Evolutionary conservation across 2,113 vertebrate species (phyloP), one percentile per base, ranked within the genome.

Genomic region (Rana temporaria): DNA sequence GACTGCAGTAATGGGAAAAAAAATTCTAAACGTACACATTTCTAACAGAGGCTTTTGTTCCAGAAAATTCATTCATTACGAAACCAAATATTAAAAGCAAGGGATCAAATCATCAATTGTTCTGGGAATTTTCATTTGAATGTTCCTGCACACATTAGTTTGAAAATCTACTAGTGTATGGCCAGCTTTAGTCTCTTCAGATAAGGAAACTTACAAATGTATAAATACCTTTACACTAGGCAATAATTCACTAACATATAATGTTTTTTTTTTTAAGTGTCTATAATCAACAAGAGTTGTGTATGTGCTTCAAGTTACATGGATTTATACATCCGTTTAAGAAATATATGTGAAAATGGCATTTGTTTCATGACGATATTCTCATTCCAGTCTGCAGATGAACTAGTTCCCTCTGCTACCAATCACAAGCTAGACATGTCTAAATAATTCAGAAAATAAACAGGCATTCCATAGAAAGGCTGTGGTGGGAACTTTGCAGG

Each of bases 401-500:
- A 60, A n/a, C 26, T 32, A 75, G 34, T 15, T 82, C 30, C 20
- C 52, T 82, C 63, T 59, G 52, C 55, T 67, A 82, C 26, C 55
- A 48, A 56, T 82, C 67, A 34, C 66, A 55, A 62, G 56, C 60
- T 42, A 82, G 79, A 82, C 79, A 75, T 83, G 81, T 83, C 81
- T 83, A 83, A 83, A 68, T 83, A 83, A 83, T 59, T 66, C 48
- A 20, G 71, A 83, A 83, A 83, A 48, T 57, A 76, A 83, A 22
- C 68, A 73, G 79, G 72, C 71, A 68, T 83, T 68, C 81, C 68
- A 59, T 68, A 52, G 71, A 83, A 76, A 38, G 75, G 55, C 63
- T 68, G 57, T 76, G 81, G 81, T 83, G 81, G 81, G 81, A 83
- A 83, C 72, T 38, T 42, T 34, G 34, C 60, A 60, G 71, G 34